These are phyloP conservation scores for Pteronotus mesoamericanus DNA, from an alignment of 2,797 vertebrate species.

Conservation along the genomic window DNA sequence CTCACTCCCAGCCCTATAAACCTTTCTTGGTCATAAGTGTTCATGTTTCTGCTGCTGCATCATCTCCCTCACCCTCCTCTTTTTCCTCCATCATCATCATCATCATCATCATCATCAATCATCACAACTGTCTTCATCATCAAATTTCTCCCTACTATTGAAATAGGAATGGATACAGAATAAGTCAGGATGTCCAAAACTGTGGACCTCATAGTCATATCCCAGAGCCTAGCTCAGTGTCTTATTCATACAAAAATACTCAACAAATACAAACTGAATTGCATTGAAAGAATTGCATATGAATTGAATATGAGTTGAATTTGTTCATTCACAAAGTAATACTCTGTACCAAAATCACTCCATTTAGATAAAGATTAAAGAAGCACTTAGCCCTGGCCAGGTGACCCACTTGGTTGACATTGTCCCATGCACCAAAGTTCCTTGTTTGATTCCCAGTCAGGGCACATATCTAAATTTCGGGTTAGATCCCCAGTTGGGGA, in stretches of 20 bases:
- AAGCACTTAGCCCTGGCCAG: neutral
- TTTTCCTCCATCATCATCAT: neutral
- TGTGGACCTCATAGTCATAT: neutral
- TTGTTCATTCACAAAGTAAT: neutral
- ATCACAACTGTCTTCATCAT: neutral
- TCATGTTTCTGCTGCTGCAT: neutral
- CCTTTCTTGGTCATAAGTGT: neutral
- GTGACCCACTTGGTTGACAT: neutral
- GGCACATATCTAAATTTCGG: neutral
- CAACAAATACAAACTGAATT: neutral
- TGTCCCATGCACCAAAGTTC: neutral
- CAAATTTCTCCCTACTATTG: neutral
- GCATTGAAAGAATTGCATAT: neutral
- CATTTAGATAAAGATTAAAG: neutral
- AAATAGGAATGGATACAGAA: neutral
- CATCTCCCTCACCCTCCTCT: neutral
- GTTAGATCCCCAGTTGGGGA: neutral
- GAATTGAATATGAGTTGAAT: neutral
- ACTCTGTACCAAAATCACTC: neutral
- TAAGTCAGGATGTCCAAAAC: neutral
- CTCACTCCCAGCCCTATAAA: neutral
- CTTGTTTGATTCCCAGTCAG: neutral
- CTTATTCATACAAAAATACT: neutral
- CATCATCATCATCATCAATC: neutral
- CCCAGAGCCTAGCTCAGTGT: neutral